Evolutionary conservation across 1,140 invertebrate species (phyloP).

Genomic region (Leptonema lineaticorne): DNA sequence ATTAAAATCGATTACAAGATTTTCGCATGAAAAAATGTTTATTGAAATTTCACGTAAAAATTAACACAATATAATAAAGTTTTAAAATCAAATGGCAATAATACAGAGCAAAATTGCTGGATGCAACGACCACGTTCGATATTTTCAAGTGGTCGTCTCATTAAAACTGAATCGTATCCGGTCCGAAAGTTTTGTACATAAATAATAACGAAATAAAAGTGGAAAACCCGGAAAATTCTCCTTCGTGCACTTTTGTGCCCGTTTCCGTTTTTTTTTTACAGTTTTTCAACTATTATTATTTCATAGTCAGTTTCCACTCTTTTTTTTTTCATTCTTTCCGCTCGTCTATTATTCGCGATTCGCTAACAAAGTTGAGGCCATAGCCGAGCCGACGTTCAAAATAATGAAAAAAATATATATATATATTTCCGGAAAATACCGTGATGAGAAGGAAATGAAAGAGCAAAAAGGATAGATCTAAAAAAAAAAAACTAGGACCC

Average conservation of each 20-base stretch:
- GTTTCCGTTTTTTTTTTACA: not conserved
- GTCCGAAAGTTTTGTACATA: constrained; percentile 28
- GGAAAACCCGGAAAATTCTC: constrained; percentile 31
- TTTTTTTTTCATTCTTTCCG: not conserved
- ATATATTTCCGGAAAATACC: too few species aligned
- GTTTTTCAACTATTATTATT: too few species aligned
- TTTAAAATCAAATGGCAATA: constrained; percentile 11
- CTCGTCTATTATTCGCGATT: not conserved
- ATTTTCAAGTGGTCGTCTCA: constrained; percentile 26
- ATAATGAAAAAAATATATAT: constrained; percentile 9
- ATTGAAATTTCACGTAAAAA: not conserved
- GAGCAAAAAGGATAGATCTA: constrained; percentile 5
- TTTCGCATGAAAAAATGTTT: too few species aligned
- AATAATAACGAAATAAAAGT: constrained; percentile 33
- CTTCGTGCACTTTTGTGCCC: constrained; percentile 15
- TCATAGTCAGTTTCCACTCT: not conserved
- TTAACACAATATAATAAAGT: too few species aligned
- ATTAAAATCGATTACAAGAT: too few species aligned
- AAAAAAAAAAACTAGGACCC: constrained; percentile 18
- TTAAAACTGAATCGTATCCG: constrained; percentile 26
- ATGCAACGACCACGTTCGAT: constrained; percentile 17
- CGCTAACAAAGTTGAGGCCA: constrained; percentile 29
- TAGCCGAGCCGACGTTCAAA: constrained; percentile 5
- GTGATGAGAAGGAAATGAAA: constrained; percentile 11
- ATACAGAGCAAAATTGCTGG: not conserved